Percentiles rank a stretch among this genome's conserved stretches.
phyloP scores from a whole-genome alignment of 2,797 vertebrate species.

The Acomys russatus region DNA sequence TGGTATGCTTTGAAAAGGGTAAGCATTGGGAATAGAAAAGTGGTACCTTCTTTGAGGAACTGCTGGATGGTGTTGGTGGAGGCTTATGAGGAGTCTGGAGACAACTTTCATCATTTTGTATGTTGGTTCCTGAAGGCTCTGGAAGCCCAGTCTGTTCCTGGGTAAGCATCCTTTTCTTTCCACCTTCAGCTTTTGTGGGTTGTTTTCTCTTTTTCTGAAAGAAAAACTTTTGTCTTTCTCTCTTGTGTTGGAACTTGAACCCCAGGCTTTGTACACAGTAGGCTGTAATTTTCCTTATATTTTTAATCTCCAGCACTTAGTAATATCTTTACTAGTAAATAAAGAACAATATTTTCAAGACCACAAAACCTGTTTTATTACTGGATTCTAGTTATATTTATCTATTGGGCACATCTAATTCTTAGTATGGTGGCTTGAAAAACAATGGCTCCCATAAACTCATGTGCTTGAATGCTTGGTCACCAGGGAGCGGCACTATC shows the following conservation, averaged over 20 bases:
- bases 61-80: not conserved
- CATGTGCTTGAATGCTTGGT: not conserved
- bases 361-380: not conserved
- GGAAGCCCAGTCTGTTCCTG: not conserved
- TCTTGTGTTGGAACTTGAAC: not conserved
- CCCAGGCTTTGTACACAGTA: too few species aligned
- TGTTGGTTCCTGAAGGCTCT: not conserved
- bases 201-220: constrained; percentile 1
- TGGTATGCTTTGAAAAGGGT: too few species aligned
- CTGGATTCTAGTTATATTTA: not conserved
- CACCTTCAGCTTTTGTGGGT: not conserved
- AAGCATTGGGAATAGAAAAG: not conserved
- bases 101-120: rapidly evolving
- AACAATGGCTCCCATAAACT: not conserved
- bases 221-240: not conserved
- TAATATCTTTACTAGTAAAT: not conserved
- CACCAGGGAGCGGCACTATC: not conserved
- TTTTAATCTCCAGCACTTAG: not conserved
- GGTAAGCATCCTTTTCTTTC: not conserved
- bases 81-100: not conserved
- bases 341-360: not conserved
- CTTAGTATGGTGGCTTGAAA: not conserved
- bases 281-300: not conserved
- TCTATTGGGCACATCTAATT: not conserved
- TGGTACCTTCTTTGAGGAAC: not conserved